phyloP scores from a whole-genome alignment of 2,888 invertebrate genomes.

The Metallyticus violacea region DNA sequence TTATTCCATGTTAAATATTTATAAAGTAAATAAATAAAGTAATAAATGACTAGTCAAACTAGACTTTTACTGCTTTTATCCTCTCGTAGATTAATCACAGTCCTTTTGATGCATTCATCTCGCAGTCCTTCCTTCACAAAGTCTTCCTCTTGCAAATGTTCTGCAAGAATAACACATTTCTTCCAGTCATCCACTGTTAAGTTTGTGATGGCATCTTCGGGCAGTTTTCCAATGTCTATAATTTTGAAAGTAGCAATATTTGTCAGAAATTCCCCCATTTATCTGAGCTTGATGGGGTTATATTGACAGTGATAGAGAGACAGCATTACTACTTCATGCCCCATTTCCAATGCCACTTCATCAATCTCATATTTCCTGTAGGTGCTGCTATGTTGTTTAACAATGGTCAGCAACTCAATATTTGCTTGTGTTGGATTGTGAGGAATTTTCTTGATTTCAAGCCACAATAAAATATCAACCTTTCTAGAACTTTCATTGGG shows the following conservation, averaged over 20 bases:
- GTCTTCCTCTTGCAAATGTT: neutral
- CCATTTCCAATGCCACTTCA: too few relatives aligned
- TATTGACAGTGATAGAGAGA: neutral
- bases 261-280: neutral
- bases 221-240: neutral
- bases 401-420: neutral
- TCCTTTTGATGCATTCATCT: neutral
- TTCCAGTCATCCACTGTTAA: neutral
- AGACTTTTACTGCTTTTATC: neutral
- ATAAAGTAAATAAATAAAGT: too few relatives aligned
- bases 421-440: neutral
- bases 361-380: too few relatives aligned
- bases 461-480: neutral
- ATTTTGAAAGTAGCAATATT: neutral
- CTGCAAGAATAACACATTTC: neutral
- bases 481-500: neutral
- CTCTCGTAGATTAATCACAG: neutral
- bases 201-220: neutral
- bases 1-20: too few relatives aligned
- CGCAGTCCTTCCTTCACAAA: neutral
- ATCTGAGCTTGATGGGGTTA: neutral
- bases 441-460: neutral
- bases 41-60: too few relatives aligned
- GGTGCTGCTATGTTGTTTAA: too few relatives aligned
- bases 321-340: neutral